A percentile compares a stretch with the other conserved stretches of the same genome.
Evolutionary conservation across 2,113 vertebrate genomes (phyloP).

Genomic region (Hippocampus guttulatus): DNA sequence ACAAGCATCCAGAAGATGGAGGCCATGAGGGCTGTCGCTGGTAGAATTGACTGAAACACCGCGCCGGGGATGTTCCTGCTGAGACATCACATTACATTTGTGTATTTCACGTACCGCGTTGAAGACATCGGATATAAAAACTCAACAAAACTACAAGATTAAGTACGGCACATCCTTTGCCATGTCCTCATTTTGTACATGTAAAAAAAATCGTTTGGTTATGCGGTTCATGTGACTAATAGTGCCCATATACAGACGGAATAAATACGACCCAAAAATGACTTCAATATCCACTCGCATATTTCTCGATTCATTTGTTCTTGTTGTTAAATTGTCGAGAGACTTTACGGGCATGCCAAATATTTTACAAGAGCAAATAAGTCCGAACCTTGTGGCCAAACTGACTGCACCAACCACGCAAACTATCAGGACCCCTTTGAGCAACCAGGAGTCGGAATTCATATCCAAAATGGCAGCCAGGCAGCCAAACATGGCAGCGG

Average conservation of each 20-base stretch:
- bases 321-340: neutral
- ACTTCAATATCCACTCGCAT: no score
- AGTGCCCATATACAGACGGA: no score
- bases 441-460: slow-evolving; percentile 90
- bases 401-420: slow-evolving; percentile 73
- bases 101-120: no score
- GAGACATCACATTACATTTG: neutral
- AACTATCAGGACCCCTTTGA: slow-evolving; percentile 84
- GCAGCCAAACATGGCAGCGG: slow-evolving; percentile 72
- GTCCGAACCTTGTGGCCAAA: slow-evolving; percentile 79
- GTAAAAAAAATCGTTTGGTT: no score
- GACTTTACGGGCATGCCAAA: neutral
- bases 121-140: no score
- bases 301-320: no score
- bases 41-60: slow-evolving; percentile 73
- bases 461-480: slow-evolving; percentile 79
- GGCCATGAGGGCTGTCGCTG: slow-evolving; percentile 78
- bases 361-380: neutral
- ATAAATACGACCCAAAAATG: no score
- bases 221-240: no score
- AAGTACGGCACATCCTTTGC: no score
- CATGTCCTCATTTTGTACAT: no score
- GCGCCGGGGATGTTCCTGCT: slow-evolving; percentile 74
- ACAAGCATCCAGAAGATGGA: slow-evolving; percentile 88
- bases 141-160: no score